Evolutionary conservation across 2,113 vertebrate genomes (phyloP), one percentile per base, ranked within the genome.

Genomic region (Rhineura floridana): DNA sequence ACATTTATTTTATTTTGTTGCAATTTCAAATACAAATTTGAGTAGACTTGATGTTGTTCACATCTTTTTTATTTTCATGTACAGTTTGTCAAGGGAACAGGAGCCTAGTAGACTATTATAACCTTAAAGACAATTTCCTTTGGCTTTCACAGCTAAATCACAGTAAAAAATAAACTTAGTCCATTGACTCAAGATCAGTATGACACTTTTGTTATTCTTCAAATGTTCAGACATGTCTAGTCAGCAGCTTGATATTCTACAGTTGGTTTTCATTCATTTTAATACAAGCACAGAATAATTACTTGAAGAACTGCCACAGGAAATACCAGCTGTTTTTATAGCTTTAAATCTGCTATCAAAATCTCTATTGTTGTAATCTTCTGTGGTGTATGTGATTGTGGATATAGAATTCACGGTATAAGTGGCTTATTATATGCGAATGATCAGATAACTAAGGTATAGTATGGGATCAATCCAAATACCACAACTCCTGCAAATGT

Each of bases 251-350:
- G 33, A 50, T 88, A 67, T 50, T 81, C 75, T 83, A 77, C 91
- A 95, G 92, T 87, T 93, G 93, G 84, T 92, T 94, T 91, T 92
- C 87, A 89, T 94, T 94, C 92, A 17, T 77, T 76, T 85, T 93
- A 89, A 90, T 88, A 94, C 91, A 91, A 93, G 90, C 93, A 93
- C 90, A 91, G 81, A 94, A 86, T 69, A 88, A 80, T 69, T 19
- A 70, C 88, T 94, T 91, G 89, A 73, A 83, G 85, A 91, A 42
- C 50, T 85, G 89, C 91, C 91, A 91, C 90, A 88, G n/a, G 92
- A 94, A 92, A 92, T 84, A 85, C 81, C 89, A 94, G 88, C 84
- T 86, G 90, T 62, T 94, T 93, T 91, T 91, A 81, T 70, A 93
- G 84, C 88, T 94, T 92, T 63, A 87, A 93, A 87, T 87, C 90